These are phyloP conservation scores for Eupeodes luniger DNA, from an alignment of 2,888 invertebrate species.

Conservation along the genomic window DNA sequence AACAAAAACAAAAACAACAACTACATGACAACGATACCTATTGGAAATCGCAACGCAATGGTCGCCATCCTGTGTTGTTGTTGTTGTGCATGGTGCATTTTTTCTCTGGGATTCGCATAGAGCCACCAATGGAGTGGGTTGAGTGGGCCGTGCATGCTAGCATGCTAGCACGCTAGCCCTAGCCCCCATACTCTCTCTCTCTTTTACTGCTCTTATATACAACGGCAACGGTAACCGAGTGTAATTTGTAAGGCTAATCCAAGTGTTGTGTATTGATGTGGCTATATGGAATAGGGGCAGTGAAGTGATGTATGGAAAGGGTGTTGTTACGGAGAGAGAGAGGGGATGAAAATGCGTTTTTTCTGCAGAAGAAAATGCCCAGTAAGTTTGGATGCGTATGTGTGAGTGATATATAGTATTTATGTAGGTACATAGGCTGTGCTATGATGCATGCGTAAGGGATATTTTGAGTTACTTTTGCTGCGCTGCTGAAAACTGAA, in stretches of 20 bases:
- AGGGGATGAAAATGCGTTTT: conserved; percentile 68
- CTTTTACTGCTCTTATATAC: conserved; percentile 52
- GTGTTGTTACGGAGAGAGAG: neutral
- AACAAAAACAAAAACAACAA: conserved; percentile 41
- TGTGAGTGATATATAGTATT: conserved; percentile 33
- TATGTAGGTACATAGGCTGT: conserved; percentile 65
- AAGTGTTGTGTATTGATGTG: conserved; percentile 48
- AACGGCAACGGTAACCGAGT: conserved; percentile 16
- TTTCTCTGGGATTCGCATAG: conserved; percentile 54
- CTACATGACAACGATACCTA: conserved; percentile 62
- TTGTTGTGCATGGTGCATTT: conserved; percentile 72
- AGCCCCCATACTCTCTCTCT: conserved; percentile 54
- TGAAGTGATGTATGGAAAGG: no score
- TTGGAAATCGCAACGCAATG: conserved; percentile 76
- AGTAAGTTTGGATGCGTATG: conserved; percentile 54
- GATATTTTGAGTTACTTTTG: conserved; percentile 63
- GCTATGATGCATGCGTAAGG: conserved; percentile 74
- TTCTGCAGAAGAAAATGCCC: conserved; percentile 65
- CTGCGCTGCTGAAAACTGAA: conserved; percentile 36
- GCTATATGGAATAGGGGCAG: no score
- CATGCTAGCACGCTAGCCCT: conserved; percentile 50
- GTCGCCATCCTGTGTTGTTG: conserved; percentile 72
- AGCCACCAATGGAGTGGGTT: conserved; percentile 69
- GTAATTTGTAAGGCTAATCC: conserved; percentile 75
- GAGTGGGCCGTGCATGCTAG: conserved; percentile 72